These are phyloP conservation scores for Archips crataeganus DNA, from an alignment of 2,888 invertebrate species.

Conservation along the genomic window DNA sequence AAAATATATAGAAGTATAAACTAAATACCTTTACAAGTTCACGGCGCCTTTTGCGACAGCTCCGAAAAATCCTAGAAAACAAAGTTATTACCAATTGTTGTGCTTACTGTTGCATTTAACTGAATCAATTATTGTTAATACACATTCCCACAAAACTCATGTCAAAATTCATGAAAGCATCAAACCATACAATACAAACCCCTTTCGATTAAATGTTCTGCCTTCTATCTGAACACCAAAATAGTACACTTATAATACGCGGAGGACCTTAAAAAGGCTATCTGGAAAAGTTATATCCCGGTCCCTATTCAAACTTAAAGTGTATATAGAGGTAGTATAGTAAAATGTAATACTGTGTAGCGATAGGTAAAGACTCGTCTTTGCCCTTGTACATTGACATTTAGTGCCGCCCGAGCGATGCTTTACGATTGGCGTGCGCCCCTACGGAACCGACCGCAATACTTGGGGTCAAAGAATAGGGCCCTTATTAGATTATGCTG, in stretches of 20 bases:
- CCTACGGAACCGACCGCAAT: constrained; percentile 40
- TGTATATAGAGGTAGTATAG: constrained; percentile 25
- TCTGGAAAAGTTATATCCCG: constrained; percentile 25
- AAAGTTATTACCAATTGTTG: too few relatives aligned
- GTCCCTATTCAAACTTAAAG: constrained; percentile 30
- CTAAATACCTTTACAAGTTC: too few relatives aligned
- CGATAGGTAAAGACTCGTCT: constrained; percentile 48
- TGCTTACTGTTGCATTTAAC: too few relatives aligned
- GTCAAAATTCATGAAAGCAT: too few relatives aligned
- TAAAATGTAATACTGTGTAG: constrained; percentile 37
- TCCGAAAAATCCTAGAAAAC: too few relatives aligned
- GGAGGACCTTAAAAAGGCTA: constrained; percentile 15
- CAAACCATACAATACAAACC: too few relatives aligned
- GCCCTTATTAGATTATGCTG: constrained; percentile 12
- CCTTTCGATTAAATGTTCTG: constrained; percentile 2
- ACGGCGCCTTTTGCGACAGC: too few relatives aligned
- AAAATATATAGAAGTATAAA: too few relatives aligned
- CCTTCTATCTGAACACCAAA: not conserved
- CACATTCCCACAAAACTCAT: too few relatives aligned
- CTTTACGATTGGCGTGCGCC: constrained; percentile 62
- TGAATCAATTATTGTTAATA: too few relatives aligned
- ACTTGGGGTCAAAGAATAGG: constrained; percentile 39
- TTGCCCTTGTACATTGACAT: constrained; percentile 71
- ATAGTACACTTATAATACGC: constrained; percentile 4
- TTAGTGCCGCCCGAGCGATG: constrained; percentile 68